phyloP scores from a whole-genome alignment of 1,140 invertebrate species.

The Diprion similis region DNA sequence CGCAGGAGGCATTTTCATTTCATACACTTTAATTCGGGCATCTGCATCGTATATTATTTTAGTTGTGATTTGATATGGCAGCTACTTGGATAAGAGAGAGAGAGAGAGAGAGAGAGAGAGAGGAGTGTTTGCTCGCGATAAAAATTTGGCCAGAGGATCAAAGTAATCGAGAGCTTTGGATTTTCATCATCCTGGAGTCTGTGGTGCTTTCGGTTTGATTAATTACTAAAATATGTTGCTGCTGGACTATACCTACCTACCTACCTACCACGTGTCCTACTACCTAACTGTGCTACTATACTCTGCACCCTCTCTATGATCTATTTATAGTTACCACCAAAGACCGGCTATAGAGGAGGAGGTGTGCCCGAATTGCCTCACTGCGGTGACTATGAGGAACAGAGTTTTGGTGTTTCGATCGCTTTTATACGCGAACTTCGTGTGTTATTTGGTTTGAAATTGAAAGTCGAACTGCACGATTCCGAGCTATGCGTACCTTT shows the following conservation, averaged over 20 bases:
- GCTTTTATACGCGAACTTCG: no score
- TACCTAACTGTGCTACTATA: neutral
- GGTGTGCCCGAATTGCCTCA: neutral
- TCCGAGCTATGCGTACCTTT: neutral
- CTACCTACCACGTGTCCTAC: no score
- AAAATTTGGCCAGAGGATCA: no score
- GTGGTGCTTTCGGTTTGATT: neutral
- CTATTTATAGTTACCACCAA: neutral
- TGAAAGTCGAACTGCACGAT: neutral
- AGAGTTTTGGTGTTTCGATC: neutral
- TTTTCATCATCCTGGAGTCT: no score
- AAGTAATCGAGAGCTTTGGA: no score
- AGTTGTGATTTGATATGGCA: no score
- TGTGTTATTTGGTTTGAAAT: neutral
- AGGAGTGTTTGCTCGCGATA: no score
- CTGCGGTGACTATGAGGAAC: neutral
- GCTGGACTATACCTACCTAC: neutral
- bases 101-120: no score
- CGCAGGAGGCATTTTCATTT: no score
- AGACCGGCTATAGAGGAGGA: neutral
- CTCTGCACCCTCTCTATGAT: neutral
- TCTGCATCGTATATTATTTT: no score
- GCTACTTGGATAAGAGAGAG: no score
- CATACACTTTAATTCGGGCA: no score
- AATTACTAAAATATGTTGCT: constrained; percentile 3